These are phyloP conservation scores for Cephalopholis sonnerati DNA, from an alignment of 2,113 vertebrate species.

Conservation along the genomic window DNA sequence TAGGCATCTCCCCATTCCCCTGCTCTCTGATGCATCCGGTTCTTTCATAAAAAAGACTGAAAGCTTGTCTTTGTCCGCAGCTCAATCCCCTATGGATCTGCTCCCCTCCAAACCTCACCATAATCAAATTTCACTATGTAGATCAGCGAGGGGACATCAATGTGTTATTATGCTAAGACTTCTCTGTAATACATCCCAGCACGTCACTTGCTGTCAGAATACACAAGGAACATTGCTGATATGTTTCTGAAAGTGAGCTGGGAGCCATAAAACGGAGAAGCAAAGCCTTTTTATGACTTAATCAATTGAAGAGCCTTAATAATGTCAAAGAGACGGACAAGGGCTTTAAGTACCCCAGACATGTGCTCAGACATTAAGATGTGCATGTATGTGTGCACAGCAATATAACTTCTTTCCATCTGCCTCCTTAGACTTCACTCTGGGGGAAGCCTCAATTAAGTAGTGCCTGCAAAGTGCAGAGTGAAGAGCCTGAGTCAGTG, in stretches of 20 bases:
- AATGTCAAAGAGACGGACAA: constrained; percentile 24
- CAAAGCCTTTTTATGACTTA: constrained; percentile 18
- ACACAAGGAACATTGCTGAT: neutral
- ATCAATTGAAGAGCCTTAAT: constrained; percentile 45
- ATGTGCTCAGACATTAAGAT: constrained; percentile 24
- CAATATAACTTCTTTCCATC: constrained; percentile 18
- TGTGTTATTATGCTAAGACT: constrained; percentile 15
- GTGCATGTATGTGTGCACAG: neutral
- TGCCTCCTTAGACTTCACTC: neutral
- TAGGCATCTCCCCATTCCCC: constrained; percentile 19
- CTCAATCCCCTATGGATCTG: constrained; percentile 8
- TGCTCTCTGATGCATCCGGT: constrained; percentile 18
- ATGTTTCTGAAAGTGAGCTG: constrained; percentile 20
- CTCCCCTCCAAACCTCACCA: constrained; percentile 17
- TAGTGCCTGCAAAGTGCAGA: constrained; percentile 2
- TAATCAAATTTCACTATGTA: constrained; percentile 60
- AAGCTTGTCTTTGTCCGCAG: constrained; percentile 61
- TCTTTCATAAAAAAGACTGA: constrained; percentile 58
- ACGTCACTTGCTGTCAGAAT: neutral
- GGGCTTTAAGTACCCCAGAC: constrained; percentile 2
- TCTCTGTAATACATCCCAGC: constrained; percentile 19
- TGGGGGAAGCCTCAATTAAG: neutral
- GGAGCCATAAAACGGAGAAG: constrained; percentile 13
- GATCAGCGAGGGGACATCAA: constrained; percentile 27
- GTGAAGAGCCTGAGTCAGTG: constrained; percentile 11